phyloP scores from a whole-genome alignment of 2,888 invertebrate species.

The Mimumesa dahlbomi region DNA sequence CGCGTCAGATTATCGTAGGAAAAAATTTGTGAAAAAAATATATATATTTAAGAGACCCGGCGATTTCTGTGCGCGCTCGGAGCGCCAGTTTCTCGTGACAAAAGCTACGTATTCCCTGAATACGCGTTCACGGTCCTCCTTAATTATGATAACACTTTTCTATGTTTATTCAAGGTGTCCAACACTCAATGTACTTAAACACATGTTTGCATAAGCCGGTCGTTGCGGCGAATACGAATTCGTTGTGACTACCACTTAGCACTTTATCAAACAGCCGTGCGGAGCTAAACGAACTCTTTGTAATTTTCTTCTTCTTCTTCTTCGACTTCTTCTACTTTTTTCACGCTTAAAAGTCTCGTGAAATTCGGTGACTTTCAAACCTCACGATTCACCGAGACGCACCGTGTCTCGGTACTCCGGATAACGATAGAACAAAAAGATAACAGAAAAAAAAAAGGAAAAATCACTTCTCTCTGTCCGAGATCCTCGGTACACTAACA shows the following conservation, averaged over 20 bases:
- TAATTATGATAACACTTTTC: conserved; percentile 16
- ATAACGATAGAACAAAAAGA: background rate
- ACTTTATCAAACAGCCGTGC: conserved; percentile 1
- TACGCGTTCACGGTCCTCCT: conserved; percentile 1
- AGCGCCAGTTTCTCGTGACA: background rate
- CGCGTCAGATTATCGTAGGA: background rate
- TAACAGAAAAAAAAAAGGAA: too few relatives aligned
- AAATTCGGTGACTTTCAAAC: background rate
- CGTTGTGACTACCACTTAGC: conserved; percentile 15
- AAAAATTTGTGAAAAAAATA: too few relatives aligned
- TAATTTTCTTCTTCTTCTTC: too few relatives aligned
- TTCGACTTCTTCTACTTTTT: conserved; percentile 2
- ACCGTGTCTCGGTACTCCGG: background rate
- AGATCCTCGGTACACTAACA: conserved; percentile 19
- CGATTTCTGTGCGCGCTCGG: background rate
- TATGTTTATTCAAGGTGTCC: conserved; percentile 13
- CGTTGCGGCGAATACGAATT: background rate
- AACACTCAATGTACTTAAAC: conserved; percentile 10
- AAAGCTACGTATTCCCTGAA: conserved; percentile 1
- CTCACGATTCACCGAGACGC: background rate
- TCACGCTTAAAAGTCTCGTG: background rate
- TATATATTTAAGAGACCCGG: too few relatives aligned
- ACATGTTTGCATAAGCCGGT: conserved; percentile 8
- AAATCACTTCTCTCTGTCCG: background rate
- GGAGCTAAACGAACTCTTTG: conserved; percentile 2